Conservation (phyloP, 1,140 invertebrate species). For the Lutraria rhynchaena region DNA sequence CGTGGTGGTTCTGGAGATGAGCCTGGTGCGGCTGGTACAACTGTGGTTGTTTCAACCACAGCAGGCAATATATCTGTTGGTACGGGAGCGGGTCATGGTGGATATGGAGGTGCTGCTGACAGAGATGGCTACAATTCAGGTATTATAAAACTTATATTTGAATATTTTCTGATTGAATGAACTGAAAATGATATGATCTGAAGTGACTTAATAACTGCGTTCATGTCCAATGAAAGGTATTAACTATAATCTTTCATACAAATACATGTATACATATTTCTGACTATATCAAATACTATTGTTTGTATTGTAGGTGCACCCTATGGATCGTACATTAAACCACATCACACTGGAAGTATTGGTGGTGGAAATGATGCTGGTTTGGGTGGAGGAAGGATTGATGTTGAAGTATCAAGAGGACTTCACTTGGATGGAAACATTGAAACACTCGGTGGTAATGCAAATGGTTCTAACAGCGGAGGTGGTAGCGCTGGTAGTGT, state of each 20-base stretch:
- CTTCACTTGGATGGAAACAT: constrained; percentile 72
- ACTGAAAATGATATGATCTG: too few relatives aligned
- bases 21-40: constrained; percentile 6
- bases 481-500: constrained; percentile 75
- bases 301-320: constrained; percentile 67
- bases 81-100: constrained; percentile 71
- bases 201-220: too few relatives aligned
- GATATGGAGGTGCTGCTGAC: constrained; percentile 70
- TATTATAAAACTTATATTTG: too few relatives aligned
- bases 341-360: constrained; percentile 68
- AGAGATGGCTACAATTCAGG: constrained; percentile 53
- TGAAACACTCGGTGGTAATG: constrained; percentile 61
- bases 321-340: constrained; percentile 70
- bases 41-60: constrained; percentile 25
- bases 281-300: too few relatives aligned
- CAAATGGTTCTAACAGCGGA: constrained; percentile 62
- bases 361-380: constrained; percentile 68
- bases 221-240: too few relatives aligned
- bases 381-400: constrained; percentile 68
- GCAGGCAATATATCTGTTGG: constrained; percentile 53
- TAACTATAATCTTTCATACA: too few relatives aligned
- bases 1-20: constrained; percentile 50
- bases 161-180: too few relatives aligned
- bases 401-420: constrained; percentile 64
- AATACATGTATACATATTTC: too few relatives aligned